Conservation (phyloP, 2,113 vertebrate species). For the Cololabis saira region DNA sequence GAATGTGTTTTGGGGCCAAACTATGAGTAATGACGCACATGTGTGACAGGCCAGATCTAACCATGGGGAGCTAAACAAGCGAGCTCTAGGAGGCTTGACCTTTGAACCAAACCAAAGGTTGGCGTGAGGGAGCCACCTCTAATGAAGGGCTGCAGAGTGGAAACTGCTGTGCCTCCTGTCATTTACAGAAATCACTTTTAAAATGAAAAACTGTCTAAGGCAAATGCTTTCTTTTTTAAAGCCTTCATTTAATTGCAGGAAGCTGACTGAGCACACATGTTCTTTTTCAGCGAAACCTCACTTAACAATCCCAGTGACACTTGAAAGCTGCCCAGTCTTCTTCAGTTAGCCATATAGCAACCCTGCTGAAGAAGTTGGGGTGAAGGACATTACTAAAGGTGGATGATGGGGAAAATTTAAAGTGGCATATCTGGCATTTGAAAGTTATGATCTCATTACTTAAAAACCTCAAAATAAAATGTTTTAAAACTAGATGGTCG, state of each 20-base stretch:
- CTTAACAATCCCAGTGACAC: slow-evolving; percentile 41
- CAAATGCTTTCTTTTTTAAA: slow-evolving; percentile 16
- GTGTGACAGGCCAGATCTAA: slow-evolving; percentile 66
- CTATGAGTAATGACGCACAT: slow-evolving; percentile 71
- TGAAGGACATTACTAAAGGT: background rate
- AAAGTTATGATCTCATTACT: too few relatives aligned
- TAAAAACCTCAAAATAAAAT: too few relatives aligned
- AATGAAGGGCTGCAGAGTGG: slow-evolving; percentile 65
- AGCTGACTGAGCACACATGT: slow-evolving; percentile 28
- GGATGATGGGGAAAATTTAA: too few relatives aligned
- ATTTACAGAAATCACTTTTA: slow-evolving; percentile 59
- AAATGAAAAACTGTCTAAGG: slow-evolving; percentile 48
- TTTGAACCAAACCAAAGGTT: slow-evolving; percentile 66
- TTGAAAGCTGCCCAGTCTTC: slow-evolving; percentile 10
- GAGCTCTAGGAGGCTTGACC: slow-evolving; percentile 67
- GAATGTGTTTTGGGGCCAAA: slow-evolving; percentile 62
- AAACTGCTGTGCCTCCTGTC: slow-evolving; percentile 49
- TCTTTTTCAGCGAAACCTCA: slow-evolving; percentile 25
- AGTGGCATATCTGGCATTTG: too few relatives aligned
- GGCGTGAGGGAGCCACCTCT: slow-evolving; percentile 59
- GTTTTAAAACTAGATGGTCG: too few relatives aligned
- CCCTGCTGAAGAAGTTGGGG: background rate
- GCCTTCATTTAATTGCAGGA: slow-evolving; percentile 42
- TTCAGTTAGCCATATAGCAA: slow-evolving; percentile 23
- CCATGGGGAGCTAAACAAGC: slow-evolving; percentile 58